Base-by-base conservation (phyloP, 1,140 invertebrate genomes). In the Rhopalosiphum maidis region DNA sequence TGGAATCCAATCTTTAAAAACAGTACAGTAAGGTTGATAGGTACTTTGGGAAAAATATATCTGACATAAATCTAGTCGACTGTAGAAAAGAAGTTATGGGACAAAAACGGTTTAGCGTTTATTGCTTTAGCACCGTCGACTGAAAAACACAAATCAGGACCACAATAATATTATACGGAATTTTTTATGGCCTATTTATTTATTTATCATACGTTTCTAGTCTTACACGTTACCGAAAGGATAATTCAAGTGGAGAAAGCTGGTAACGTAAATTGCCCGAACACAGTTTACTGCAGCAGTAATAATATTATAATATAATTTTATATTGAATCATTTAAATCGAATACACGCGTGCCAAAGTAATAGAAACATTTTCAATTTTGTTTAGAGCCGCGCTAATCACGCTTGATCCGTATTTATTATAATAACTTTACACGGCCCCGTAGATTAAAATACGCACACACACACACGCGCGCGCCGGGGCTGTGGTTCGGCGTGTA, bases 101-200 rank as follows among this genome's bases (percentile, higher is more conserved):
- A 86, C 91, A 43, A 85, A 82, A 91, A 91, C 90, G 82, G 82
- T 93, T 85, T 86, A 93, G 48, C 48, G 48, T 93, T 93, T 93
- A 93, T 93, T 93, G 91, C 91, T 37, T 55, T 93, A 85, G n/a
- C 35, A 41, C 91, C 68, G 43, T 82, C 68, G 68, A 77, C 43
- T 35, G 82, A 54, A 93, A 85, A 93, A 54, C 48, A 93, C 91
- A 93, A 93, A 93, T 93, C 91, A 30, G 41, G 23, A 93, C 82
- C 35, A 51, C 82, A 55, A 85, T 90, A 93, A 86, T 92, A 83
- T 92, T 92, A 82, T 83, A 82, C 60, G 30, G 35, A 83, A 23
- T 51, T 48, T 83, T 48, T 48, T 83, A 92, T 92, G 21, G 3
- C 9, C 77, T 83, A 83, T 60, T 91, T 91, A 68, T 83, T 82